These are phyloP conservation scores for Pao palembangensis DNA, from an alignment of 2,113 vertebrate genomes.

Conservation along the genomic window DNA sequence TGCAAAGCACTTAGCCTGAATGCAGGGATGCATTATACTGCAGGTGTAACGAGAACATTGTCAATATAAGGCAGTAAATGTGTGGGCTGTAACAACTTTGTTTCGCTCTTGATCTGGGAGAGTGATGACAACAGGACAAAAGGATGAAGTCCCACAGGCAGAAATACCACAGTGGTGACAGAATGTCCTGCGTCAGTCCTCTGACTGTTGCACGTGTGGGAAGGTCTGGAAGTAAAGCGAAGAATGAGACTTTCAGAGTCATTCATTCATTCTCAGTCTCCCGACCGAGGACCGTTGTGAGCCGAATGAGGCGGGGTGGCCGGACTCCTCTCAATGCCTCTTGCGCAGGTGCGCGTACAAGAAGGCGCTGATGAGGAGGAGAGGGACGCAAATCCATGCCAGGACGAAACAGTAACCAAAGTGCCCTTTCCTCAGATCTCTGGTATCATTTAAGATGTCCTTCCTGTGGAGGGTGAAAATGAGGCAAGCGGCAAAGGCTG, in stretches of 20 bases:
- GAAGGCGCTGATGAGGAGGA: constrained; percentile 78
- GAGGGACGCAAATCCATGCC: constrained; percentile 83
- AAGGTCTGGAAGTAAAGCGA: neutral
- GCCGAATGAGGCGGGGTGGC: constrained; percentile 1
- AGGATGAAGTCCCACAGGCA: neutral
- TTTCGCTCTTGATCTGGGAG: neutral
- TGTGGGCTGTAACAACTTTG: neutral
- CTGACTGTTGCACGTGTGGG: rapidly evolving
- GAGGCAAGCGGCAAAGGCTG: constrained; percentile 79
- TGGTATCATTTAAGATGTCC: constrained; percentile 70
- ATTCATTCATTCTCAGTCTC: too few species aligned
- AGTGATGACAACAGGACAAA: too few species aligned
- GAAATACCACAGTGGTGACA: neutral
- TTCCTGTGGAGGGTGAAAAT: constrained; percentile 80
- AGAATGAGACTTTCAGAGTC: too few species aligned
- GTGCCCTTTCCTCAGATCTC: constrained; percentile 63
- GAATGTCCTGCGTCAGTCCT: neutral
- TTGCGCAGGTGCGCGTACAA: constrained; percentile 85
- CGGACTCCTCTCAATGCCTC: constrained; percentile 64
- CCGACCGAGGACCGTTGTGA: neutral
- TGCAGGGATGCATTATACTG: neutral
- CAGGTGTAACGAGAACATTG: neutral
- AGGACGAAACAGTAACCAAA: constrained; percentile 86
- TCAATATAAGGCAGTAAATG: neutral
- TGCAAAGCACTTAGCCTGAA: neutral